Evolutionary conservation across 2,797 vertebrate genomes (phyloP).

Genomic region (Labroides dimidiatus): DNA sequence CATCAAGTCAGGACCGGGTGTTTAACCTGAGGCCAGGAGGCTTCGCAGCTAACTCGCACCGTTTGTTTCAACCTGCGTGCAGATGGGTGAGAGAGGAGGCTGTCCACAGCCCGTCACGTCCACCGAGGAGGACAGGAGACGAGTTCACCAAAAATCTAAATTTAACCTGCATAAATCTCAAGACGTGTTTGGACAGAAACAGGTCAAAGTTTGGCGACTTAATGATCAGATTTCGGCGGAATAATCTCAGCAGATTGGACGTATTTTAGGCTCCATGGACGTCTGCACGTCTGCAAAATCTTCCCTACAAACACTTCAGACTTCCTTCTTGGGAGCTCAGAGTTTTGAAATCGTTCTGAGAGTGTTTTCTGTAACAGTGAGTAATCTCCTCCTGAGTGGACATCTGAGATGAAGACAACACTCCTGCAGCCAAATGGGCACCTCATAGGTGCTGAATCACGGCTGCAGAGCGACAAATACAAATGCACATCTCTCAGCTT

Average conservation of each 20-base stretch:
- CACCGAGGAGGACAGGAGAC: neutral
- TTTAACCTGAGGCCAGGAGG: conserved; percentile 62
- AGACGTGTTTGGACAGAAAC: neutral
- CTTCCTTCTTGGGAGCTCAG: no score
- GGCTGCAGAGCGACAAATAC: conserved; percentile 37
- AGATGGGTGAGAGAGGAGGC: conserved; percentile 20
- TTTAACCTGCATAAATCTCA: no score
- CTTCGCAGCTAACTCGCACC: conserved; percentile 17
- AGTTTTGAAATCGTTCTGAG: no score
- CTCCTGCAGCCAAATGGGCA: conserved; percentile 18
- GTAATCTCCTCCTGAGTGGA: conserved; percentile 25
- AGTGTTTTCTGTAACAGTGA: conserved; percentile 13
- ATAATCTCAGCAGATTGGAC: conserved; percentile 51
- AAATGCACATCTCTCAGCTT: conserved; percentile 42
- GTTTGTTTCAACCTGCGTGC: conserved; percentile 64
- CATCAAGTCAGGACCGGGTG: conserved; percentile 64
- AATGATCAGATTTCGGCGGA: conserved; percentile 21
- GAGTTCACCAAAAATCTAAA: no score
- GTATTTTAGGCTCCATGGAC: conserved; percentile 47
- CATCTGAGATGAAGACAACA: conserved; percentile 23
- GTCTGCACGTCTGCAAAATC: no score
- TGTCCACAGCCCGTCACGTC: conserved; percentile 8
- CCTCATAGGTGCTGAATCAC: conserved; percentile 54
- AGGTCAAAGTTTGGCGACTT: conserved; percentile 11
- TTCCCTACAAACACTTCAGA: no score